A percentile compares a stretch with the other conserved stretches of the same genome.
phyloP scores from a whole-genome alignment of 2,797 vertebrate species.

The Microcaecilia unicolor region DNA sequence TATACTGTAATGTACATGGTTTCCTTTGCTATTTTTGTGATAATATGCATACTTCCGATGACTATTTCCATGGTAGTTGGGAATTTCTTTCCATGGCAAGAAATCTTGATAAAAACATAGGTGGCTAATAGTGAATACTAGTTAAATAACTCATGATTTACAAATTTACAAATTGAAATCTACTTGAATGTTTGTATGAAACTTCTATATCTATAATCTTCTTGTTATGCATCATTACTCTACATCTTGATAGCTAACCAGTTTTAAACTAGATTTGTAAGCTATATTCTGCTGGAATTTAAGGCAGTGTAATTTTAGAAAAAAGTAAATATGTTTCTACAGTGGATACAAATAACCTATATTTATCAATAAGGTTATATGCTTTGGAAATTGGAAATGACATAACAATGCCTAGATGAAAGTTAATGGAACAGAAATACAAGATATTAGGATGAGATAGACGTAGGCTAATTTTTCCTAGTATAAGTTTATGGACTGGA shows the following conservation, averaged over 20 bases:
- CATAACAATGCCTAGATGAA: constrained; percentile 23
- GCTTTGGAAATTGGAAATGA: constrained; percentile 30
- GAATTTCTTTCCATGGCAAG: no score
- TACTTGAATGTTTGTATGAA: not conserved
- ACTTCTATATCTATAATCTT: constrained; percentile 6
- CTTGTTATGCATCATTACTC: accelerated
- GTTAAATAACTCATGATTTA: not conserved
- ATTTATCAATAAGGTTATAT: constrained; percentile 2
- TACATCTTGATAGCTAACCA: constrained; percentile 4
- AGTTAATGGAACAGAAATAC: constrained; percentile 38
- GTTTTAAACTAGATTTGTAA: not conserved
- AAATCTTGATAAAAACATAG: no score
- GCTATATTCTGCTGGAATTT: not conserved
- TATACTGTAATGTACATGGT: no score
- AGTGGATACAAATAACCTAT: not conserved
- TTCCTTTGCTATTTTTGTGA: no score
- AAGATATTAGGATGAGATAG: constrained; percentile 39
- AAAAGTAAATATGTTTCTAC: not conserved
- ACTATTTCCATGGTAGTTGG: no score
- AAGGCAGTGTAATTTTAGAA: not conserved
- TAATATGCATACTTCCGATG: no score
- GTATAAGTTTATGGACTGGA: constrained; percentile 23
- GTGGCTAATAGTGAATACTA: no score
- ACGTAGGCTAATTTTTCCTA: constrained; percentile 32
- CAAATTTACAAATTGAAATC: not conserved